Evolutionary conservation across 2,113 vertebrate species (phyloP).

Genomic region (Calidris pugnax): DNA sequence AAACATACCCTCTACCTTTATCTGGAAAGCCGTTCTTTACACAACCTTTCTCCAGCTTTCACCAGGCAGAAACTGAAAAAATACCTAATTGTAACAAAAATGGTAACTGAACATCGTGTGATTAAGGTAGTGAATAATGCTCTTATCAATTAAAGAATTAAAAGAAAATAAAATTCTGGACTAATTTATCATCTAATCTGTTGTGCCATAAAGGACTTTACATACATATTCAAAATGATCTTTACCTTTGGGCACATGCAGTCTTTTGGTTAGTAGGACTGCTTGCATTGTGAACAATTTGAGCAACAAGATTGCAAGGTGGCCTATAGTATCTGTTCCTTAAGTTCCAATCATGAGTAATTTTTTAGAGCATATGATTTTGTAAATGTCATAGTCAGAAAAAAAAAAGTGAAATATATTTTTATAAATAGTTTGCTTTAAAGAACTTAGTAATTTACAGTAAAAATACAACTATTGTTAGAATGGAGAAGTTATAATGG

Average conservation of each 20-base stretch:
- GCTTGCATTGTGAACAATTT: neutral
- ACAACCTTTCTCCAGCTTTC: neutral
- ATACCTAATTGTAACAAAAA: neutral
- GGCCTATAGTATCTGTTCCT: neutral
- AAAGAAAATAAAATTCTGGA: neutral
- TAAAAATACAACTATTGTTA: neutral
- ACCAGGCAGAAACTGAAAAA: neutral
- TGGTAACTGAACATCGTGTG: neutral
- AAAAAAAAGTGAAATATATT: neutral
- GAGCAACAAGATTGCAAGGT: neutral
- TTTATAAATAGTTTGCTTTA: neutral
- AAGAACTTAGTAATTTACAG: neutral
- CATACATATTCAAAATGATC: neutral
- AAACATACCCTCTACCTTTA: neutral
- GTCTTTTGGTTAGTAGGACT: neutral
- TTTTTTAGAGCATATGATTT: neutral
- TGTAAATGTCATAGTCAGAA: neutral
- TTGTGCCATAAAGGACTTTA: neutral
- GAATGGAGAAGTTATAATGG: neutral
- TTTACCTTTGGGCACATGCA: neutral
- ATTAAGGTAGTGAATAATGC: neutral
- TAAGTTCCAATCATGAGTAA: neutral
- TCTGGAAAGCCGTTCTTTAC: neutral
- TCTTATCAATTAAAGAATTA: neutral
- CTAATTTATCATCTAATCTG: neutral